Evolutionary conservation across 2,888 invertebrate genomes (phyloP), one percentile per base, ranked within the genome.

Genomic region (Euzophera pinguis): DNA sequence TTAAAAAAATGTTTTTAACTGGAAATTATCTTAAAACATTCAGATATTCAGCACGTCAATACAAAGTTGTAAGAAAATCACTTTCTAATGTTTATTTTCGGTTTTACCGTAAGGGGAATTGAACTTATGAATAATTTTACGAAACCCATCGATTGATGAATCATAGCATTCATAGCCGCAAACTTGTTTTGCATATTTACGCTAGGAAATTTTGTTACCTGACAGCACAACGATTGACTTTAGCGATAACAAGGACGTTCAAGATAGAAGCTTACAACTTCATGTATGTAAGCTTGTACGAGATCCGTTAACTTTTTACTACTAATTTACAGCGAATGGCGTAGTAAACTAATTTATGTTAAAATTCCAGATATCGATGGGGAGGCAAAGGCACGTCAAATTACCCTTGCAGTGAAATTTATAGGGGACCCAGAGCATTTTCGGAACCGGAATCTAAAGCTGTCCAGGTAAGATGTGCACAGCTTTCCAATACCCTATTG

Each of bases 371-470:
- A 55, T 96, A 95, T 71, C 93, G 94, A 53, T 98, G 97, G 97
- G 97, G 96, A 47, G 96, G 96, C 29, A 92, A 93, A 71, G 98
- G 98, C 0, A 93, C 96, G 3, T 96, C 97, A 14, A 92, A 89
- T 51, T 93, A 95, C 72, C 95, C 96, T 0, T 98, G 98, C 78
- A 92, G 94, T 22, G 96, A 97, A 64, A 96, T 94, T 1, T 98
- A 93, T 75, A 93, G 95, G 3, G 98, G 98, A 16, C 81, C 90
- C n/a, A 88, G 91, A 47, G 93, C 96, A 0, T 97, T 97, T 75
- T 97, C 97, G 0, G 98, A 98, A 79, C 96, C 96, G 0, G 98
- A 98, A 85, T 94, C 96, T 0, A 91, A 91, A 66, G 95, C 96
- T 27, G 82, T 90, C 47, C 73, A 81, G 37, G 91, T 90, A 75